Evolutionary conservation across 2,113 vertebrate genomes (phyloP).

Genomic region (Brachyistius frenatus): DNA sequence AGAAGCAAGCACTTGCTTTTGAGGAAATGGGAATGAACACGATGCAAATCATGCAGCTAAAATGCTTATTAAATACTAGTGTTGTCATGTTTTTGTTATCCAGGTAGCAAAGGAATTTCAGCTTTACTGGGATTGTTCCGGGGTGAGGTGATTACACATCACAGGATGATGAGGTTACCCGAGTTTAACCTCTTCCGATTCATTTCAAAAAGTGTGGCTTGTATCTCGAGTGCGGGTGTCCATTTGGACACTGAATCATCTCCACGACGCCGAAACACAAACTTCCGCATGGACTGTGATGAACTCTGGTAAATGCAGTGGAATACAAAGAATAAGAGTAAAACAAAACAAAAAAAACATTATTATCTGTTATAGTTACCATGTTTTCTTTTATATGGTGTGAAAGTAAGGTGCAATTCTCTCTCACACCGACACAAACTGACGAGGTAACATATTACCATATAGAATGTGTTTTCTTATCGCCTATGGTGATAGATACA

Average conservation of each 20-base stretch:
- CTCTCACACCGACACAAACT: conserved; percentile 7
- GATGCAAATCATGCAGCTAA: background rate
- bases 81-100: conserved; percentile 12
- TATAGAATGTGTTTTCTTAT: conserved; percentile 34
- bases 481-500: conserved; percentile 34
- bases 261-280: conserved; percentile 5
- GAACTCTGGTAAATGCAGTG: conserved; percentile 17
- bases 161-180: conserved; percentile 3
- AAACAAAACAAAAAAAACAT: conserved; percentile 11
- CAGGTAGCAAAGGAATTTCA: background rate
- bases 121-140: conserved; percentile 19
- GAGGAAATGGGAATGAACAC: background rate
- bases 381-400: conserved; percentile 32
- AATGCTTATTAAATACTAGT: background rate
- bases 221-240: background rate
- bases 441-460: conserved; percentile 32
- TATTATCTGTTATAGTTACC: conserved; percentile 10
- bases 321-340: conserved; percentile 17
- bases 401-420: conserved; percentile 34
- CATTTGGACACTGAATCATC: conserved; percentile 7
- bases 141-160: conserved; percentile 25
- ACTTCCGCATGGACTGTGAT: conserved; percentile 27
- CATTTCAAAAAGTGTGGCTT: background rate
- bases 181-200: background rate
- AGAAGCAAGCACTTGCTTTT: conserved; percentile 7